Percentiles rank a stretch among this genome's conserved stretches.
Evolutionary conservation across 2,113 vertebrate genomes (phyloP).

Genomic region (Speoplatyrhinus poulsoni): DNA sequence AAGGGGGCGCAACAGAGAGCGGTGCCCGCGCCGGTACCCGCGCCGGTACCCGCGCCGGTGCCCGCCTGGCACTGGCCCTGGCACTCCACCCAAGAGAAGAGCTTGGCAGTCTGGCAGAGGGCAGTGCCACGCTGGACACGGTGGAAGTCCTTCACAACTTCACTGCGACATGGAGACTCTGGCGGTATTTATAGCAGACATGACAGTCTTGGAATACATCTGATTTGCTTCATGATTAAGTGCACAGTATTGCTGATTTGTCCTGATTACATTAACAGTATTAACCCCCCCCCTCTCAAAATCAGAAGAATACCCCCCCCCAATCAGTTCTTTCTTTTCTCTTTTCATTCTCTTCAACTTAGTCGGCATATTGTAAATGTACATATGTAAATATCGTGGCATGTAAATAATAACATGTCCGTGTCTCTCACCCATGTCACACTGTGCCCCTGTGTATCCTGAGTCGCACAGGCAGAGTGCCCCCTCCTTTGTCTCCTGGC

Average conservation of each 20-base stretch:
- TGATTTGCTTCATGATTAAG: too few species aligned
- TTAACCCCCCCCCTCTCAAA: too few species aligned
- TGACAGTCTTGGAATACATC: too few species aligned
- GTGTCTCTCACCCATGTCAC: slow-evolving; percentile 83
- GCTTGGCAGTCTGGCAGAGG: slow-evolving; percentile 91
- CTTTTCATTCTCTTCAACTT: too few species aligned
- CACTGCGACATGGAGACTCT: slow-evolving; percentile 86
- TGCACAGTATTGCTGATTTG: too few species aligned
- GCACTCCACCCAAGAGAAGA: slow-evolving; percentile 92
- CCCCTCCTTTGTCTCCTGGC: slow-evolving; percentile 79
- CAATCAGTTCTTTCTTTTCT: too few species aligned
- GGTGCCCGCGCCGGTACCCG: neutral
- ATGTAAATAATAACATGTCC: neutral
- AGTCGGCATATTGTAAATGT: too few species aligned
- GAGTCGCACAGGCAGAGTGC: slow-evolving; percentile 83
- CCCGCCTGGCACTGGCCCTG: slow-evolving; percentile 76
- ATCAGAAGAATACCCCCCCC: too few species aligned
- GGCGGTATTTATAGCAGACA: slow-evolving; percentile 7
- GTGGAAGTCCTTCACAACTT: slow-evolving; percentile 87
- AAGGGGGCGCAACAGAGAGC: slow-evolving; percentile 82
- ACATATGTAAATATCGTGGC: too few species aligned
- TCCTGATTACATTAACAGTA: too few species aligned
- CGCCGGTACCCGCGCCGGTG: neutral
- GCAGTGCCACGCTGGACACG: slow-evolving; percentile 88
- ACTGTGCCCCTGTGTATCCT: slow-evolving; percentile 84